These are phyloP conservation scores for Nowickia ferox DNA, from an alignment of 2,888 invertebrate genomes.

Conservation along the genomic window DNA sequence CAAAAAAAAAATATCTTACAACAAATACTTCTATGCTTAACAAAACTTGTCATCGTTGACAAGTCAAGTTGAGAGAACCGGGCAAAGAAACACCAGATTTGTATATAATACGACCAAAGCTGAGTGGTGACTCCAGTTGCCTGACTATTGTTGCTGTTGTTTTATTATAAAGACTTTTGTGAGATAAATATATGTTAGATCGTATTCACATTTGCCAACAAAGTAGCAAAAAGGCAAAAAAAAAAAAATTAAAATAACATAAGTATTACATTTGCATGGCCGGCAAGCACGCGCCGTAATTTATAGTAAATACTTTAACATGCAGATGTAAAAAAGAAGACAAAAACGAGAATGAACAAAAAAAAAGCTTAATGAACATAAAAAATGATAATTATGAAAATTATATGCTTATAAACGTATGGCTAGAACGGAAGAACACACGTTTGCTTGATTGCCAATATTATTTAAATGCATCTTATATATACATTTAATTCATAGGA, in stretches of 20 bases:
- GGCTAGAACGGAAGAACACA: conserved; percentile 50
- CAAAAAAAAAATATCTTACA: background rate
- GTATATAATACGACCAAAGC: conserved; percentile 61
- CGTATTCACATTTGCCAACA: conserved; percentile 51
- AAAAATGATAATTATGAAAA: conserved; percentile 45
- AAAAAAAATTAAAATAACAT: background rate
- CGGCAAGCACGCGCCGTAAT: conserved; percentile 67
- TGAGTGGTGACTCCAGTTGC: conserved; percentile 44
- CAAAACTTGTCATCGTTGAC: conserved; percentile 60
- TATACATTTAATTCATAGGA: background rate
- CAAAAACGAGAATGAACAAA: background rate
- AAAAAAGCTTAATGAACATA: background rate
- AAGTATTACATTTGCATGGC: conserved; percentile 64
- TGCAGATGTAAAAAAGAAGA: conserved; percentile 24
- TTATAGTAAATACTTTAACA: conserved; percentile 66
- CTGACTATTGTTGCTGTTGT: conserved; percentile 43
- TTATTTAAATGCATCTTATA: conserved; percentile 13
- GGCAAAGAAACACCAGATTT: conserved; percentile 39
- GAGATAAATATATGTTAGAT: conserved; percentile 59
- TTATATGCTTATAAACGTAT: conserved; percentile 18
- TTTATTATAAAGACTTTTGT: conserved; percentile 45
- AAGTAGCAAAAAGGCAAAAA: conserved; percentile 23
- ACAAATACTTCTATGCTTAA: background rate
- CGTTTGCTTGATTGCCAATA: conserved; percentile 54
- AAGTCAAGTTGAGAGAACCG: conserved; percentile 57